Base-by-base conservation (phyloP, 1,140 invertebrate genomes). In the Drosophila busckii region DNA sequence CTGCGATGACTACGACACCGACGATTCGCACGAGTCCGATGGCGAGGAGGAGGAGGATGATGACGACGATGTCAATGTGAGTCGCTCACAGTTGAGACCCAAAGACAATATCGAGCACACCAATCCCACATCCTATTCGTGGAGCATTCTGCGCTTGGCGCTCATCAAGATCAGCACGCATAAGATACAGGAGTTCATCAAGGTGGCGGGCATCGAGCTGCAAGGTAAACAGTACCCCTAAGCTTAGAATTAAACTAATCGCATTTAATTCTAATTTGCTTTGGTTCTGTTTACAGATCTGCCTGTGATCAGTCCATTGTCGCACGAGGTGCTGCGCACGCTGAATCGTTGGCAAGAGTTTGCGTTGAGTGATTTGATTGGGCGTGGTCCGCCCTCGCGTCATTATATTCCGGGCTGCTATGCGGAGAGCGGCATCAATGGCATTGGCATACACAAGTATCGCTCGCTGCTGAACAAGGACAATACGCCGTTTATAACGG, bases 371-470 rank as follows among this genome's bases (percentile, higher is more conserved):
- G 70, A 84, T 31, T 10, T 86, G 45, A 90, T 93, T 16, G 89
- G 45, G 4, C 71, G 76, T 0, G 66, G 75, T 1, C 68, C 71
- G 3, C 68, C 71, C 0, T 54, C 69, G 4, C 54, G 67, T 0
- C 56, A 65, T 10, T 83, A 70, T 32, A 80, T 84, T 44, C 55
- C 61, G 7, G 94, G 94, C 25, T 96, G 94, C 85, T 94, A 91
- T 89, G 93, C 93, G 34, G 94, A 93, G 87, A 92, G 91, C 59
- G 89, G 89, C 38, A 89, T 90, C 4, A 88, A 90, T 17, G 94
- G 95, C 0, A 94, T 96, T 22, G 93, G 96, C 10, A 94, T 97
- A 64, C 93, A 96, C 66, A 99, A 98, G 88, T 99, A 99, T 88
- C 92, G 95, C 71, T 93, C 93, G 67, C 88, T 99, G 3, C 88